phyloP scores from a whole-genome alignment of 1,140 invertebrate genomes.

The Bradynema listronoti region DNA sequence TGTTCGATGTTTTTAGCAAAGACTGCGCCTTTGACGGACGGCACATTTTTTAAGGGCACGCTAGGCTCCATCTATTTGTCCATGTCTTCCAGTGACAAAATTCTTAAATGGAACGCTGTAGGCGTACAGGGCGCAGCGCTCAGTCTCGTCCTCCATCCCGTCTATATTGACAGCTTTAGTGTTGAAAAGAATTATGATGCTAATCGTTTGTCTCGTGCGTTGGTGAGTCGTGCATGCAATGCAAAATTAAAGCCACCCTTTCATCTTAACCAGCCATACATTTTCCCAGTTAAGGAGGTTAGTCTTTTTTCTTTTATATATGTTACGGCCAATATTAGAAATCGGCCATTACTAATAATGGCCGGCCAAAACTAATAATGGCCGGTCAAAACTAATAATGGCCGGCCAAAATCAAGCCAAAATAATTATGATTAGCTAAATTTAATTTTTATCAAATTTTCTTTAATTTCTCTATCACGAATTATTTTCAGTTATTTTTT shows the following conservation, averaged over 20 bases:
- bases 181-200: slow-evolving; percentile 10
- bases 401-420: too few species aligned
- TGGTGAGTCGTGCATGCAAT: background rate
- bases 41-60: background rate
- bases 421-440: too few species aligned
- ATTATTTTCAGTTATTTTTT: too few species aligned
- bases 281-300: background rate
- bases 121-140: background rate
- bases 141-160: background rate
- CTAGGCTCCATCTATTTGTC: slow-evolving; percentile 1
- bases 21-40: background rate
- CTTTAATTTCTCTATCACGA: too few species aligned
- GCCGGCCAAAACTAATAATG: too few species aligned
- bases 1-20: background rate
- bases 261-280: background rate
- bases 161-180: slow-evolving; percentile 2
- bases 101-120: slow-evolving; percentile 7
- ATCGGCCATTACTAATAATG: too few species aligned
- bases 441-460: too few species aligned
- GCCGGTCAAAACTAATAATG: too few species aligned
- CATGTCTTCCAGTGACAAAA: slow-evolving; percentile 12
- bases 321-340: too few species aligned
- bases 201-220: background rate
- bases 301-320: background rate
- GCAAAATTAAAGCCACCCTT: background rate